Conservation (phyloP, 2,888 invertebrate genomes). For the Brachypalpus laphriformis region DNA sequence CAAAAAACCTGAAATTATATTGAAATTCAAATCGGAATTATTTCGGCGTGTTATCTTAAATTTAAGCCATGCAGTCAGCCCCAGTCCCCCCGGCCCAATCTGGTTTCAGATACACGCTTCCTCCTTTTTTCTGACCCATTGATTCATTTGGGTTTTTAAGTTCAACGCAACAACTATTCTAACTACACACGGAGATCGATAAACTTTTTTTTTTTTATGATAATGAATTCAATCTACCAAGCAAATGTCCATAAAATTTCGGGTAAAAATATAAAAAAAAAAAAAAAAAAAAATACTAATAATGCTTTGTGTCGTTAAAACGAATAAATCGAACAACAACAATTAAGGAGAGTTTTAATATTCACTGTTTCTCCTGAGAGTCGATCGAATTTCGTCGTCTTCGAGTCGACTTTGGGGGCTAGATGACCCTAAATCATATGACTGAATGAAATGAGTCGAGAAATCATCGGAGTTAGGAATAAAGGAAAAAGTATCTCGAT, state of each 20-base stretch:
- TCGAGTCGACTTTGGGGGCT: neutral
- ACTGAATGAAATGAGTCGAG: conserved; percentile 20
- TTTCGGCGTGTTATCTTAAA: conserved; percentile 16
- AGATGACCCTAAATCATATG: conserved; percentile 45
- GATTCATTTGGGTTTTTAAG: conserved; percentile 28
- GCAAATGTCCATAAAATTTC: conserved; percentile 21
- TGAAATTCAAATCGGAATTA: conserved; percentile 33
- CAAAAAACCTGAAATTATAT: conserved; percentile 31
- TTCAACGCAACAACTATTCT: conserved; percentile 41
- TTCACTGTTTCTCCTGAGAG: conserved; percentile 11
- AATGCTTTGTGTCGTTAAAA: conserved; percentile 49
- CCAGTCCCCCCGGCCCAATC: neutral
- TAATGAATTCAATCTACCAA: conserved; percentile 11
- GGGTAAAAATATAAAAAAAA: neutral
- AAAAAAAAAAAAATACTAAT: conserved; percentile 1
- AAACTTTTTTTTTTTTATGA: conserved; percentile 18
- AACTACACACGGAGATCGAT: conserved; percentile 27
- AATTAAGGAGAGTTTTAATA: conserved; percentile 40
- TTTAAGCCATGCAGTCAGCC: neutral
- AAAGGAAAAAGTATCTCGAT: conserved; percentile 10
- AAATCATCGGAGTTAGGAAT: neutral
- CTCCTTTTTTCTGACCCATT: conserved; percentile 24
- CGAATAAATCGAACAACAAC: conserved; percentile 40
- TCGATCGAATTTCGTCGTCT: neutral
- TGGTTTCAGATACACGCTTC: conserved; percentile 30